phyloP scores from a whole-genome alignment of 2,113 vertebrate species.

The Silurus asotus region DNA sequence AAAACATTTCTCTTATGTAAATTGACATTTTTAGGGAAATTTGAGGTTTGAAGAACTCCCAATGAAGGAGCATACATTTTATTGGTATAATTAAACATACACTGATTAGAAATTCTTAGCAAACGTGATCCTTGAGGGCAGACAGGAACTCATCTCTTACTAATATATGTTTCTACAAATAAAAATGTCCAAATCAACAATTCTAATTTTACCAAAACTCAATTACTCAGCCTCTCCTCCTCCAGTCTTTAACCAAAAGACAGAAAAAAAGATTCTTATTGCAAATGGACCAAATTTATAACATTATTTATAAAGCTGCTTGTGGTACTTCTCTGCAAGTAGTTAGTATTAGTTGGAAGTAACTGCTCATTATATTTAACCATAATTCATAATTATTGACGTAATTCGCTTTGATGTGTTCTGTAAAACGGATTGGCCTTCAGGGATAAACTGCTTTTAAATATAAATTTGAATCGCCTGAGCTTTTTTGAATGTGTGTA shows the following conservation, averaged over 20 bases:
- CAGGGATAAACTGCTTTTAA: background rate
- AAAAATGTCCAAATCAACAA: background rate
- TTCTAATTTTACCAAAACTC: background rate
- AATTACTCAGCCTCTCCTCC: background rate
- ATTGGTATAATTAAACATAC: too few species aligned
- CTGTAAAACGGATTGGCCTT: background rate
- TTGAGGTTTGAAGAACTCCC: background rate
- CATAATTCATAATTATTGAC: background rate
- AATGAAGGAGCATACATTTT: too few species aligned
- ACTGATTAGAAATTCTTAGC: background rate
- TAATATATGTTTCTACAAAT: too few species aligned
- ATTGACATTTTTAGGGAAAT: background rate
- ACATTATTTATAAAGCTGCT: background rate
- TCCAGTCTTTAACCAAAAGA: background rate
- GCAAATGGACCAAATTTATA: background rate
- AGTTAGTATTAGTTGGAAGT: background rate
- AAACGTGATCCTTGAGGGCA: background rate
- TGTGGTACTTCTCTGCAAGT: background rate
- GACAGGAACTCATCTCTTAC: too few species aligned
- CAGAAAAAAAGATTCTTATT: background rate
- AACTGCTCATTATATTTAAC: background rate
- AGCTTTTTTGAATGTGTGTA: background rate
- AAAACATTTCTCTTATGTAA: background rate
- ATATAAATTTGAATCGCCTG: background rate
- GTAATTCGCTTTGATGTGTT: background rate